These are phyloP conservation scores for Euphonia xanthogaster DNA, from an alignment of 2,797 vertebrate species.

Conservation along the genomic window DNA sequence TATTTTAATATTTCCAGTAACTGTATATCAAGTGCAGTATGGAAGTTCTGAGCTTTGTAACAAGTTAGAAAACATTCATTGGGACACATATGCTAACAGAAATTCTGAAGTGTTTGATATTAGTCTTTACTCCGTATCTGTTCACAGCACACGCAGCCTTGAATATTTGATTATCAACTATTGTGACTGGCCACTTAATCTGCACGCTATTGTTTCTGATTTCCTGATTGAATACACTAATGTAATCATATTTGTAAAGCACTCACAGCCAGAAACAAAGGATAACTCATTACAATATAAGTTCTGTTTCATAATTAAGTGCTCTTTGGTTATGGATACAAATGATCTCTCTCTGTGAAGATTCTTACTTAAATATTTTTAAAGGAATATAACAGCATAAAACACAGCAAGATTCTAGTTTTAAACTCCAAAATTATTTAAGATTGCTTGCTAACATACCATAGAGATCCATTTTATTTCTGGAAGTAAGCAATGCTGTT, in stretches of 20 bases:
- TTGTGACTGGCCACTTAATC: slow-evolving; percentile 50
- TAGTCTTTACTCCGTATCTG: slow-evolving; percentile 11
- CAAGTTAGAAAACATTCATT: not conserved
- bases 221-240: slow-evolving; percentile 50
- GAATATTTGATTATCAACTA: slow-evolving; percentile 31
- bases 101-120: not conserved
- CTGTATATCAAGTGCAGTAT: not conserved
- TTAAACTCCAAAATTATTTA: not conserved
- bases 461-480: not conserved
- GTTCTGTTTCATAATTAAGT: slow-evolving; percentile 44
- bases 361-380: not conserved
- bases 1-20: not conserved
- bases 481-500: not conserved
- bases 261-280: slow-evolving; percentile 22
- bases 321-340: not conserved
- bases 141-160: not conserved
- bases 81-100: not conserved
- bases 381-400: not conserved
- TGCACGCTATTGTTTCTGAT: slow-evolving; percentile 34
- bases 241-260: slow-evolving; percentile 42
- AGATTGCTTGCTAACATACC: not conserved
- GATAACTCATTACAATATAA: slow-evolving; percentile 21
- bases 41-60: slow-evolving; percentile 6
- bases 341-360: not conserved
- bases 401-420: not conserved